A percentile compares a stretch with the other conserved stretches of the same genome.
phyloP scores from a whole-genome alignment of 2,888 invertebrate species.

The Ochlodes sylvanus region DNA sequence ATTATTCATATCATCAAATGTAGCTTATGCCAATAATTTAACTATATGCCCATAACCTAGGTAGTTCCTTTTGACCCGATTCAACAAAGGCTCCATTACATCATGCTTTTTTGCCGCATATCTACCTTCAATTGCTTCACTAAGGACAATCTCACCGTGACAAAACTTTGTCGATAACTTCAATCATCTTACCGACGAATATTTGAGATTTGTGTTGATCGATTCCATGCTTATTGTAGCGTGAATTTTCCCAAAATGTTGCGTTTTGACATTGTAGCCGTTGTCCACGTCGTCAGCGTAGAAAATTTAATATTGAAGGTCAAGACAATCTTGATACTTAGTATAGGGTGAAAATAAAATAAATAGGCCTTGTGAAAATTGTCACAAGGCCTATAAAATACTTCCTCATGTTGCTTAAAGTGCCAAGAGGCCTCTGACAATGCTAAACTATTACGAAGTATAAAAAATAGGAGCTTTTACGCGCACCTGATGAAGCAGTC shows the following conservation, averaged over 20 bases:
- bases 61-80: too few relatives aligned
- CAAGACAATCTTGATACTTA: slow-evolving; percentile 8
- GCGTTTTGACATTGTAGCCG: slow-evolving; percentile 31
- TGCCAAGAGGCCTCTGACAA: too few relatives aligned
- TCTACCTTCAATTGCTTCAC: neutral
- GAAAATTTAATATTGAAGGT: slow-evolving; percentile 19
- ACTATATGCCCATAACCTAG: too few relatives aligned
- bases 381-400: too few relatives aligned
- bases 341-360: neutral
- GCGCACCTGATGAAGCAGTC: too few relatives aligned
- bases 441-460: too few relatives aligned
- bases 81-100: neutral
- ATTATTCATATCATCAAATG: too few relatives aligned
- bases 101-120: neutral
- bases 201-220: slow-evolving; percentile 32
- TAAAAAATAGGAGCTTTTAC: too few relatives aligned
- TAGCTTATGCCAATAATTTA: too few relatives aligned
- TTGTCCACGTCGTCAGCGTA: slow-evolving; percentile 21
- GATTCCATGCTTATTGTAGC: slow-evolving; percentile 31
- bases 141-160: slow-evolving; percentile 2
- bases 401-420: too few relatives aligned
- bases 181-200: slow-evolving; percentile 13
- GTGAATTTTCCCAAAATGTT: slow-evolving; percentile 36
- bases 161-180: neutral
- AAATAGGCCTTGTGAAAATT: too few relatives aligned